Percentiles rank a stretch among this genome's conserved stretches.
These are phyloP conservation scores for Rotaria sp. DNA, from an alignment of 2,888 invertebrate species.

Conservation along the genomic window DNA sequence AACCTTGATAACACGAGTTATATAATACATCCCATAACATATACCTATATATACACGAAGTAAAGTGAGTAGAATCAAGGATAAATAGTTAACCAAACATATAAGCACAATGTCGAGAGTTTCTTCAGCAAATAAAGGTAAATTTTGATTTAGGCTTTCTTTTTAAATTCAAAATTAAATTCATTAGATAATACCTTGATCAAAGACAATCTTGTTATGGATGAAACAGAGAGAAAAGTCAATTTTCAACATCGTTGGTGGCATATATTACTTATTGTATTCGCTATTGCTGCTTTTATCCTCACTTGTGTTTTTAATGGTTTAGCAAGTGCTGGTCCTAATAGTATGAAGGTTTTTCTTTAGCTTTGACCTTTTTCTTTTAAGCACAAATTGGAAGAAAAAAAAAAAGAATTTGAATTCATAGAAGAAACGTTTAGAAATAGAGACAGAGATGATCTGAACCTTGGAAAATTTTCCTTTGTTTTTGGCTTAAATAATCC, in stretches of 20 bases:
- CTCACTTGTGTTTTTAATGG: slow-evolving; percentile 3
- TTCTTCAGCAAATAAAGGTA: not conserved
- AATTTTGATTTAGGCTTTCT: not conserved
- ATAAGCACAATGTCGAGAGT: not conserved
- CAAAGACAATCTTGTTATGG: not conserved
- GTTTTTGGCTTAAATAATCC: too few species aligned
- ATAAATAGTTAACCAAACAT: not conserved
- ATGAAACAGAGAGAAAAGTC: not conserved
- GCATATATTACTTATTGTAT: not conserved
- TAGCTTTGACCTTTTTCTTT: too few species aligned
- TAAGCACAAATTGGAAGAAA: not conserved
- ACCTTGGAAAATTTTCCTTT: too few species aligned
- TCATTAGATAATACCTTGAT: not conserved
- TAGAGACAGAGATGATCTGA: too few species aligned
- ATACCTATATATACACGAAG: not conserved
- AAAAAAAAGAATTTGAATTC: too few species aligned
- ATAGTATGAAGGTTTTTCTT: not conserved
- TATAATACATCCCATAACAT: not conserved
- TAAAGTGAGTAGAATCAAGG: not conserved
- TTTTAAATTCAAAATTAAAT: too few species aligned
- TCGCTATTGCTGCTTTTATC: not conserved
- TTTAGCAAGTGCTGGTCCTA: not conserved
- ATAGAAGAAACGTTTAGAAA: not conserved
- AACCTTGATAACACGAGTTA: not conserved
- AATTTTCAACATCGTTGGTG: not conserved